Evolutionary conservation across 35 echinoderm and acorn worm genomes (phyloP), one percentile per base, ranked within the genome.

Genomic region (Lytechinus variegatus): DNA sequence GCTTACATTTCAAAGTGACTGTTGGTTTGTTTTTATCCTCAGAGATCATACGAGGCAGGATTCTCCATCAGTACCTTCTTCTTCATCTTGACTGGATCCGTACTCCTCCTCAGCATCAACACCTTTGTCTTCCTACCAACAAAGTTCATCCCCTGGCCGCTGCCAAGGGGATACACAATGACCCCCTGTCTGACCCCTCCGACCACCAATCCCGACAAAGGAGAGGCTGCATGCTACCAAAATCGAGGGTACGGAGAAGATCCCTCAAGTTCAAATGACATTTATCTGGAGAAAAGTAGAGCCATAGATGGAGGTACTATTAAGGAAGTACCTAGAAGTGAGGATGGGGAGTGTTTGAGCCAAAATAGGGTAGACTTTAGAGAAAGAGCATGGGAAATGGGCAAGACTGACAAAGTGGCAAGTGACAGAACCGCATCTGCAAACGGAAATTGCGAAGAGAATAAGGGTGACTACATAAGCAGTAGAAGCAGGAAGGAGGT

Each of bases 121-220:
- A 96, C 95, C 9, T 94, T 86, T 33, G 10, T 96, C 54, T 86
- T 96, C 1, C 92, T 96, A 4, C 95, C 95, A 24, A 33, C 53
- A 4, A 86, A 92, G 24, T 71, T 87, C 86, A 96, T 96, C 51
- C 95, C 95, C 52, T 96, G 91, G 90, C 95, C 95, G 1, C 71
- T 96, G 8, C 95, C 95, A 3, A 72, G 54, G 54, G 53, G 94
- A 27, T 96, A 90, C 54, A 55, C 87, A 28, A 53, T 93, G 9
- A 24, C 21, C 5, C 29, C 88, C 9, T 90, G 52, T 33, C 6
- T 16, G 28, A 3, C 66, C 14, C 21, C 66, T 79, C 19, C 19
- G 66, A 79, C 66, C 66, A 79, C 21, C n/a, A 16, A 79, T 24
- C 21, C 19, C 6, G 14, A 79, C 66, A 79, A 24, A 79, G 16